Evolutionary conservation across 2,113 vertebrate species (phyloP).

Genomic region (Xiphias gladius): DNA sequence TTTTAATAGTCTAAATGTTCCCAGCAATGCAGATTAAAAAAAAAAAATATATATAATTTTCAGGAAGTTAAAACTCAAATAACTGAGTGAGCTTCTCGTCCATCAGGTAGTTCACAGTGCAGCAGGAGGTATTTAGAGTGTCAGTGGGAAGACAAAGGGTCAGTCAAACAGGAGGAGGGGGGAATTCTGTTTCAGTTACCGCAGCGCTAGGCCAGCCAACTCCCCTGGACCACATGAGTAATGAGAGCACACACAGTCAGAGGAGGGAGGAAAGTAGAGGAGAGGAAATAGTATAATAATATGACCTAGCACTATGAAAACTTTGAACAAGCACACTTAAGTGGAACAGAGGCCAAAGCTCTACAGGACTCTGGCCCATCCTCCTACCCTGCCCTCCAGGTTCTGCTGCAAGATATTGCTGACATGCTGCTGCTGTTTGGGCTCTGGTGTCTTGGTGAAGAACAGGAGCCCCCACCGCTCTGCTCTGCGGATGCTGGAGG

Average conservation of each 20-base stretch:
- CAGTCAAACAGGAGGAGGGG: background rate
- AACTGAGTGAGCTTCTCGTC: background rate
- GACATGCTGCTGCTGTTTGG: constrained; percentile 5
- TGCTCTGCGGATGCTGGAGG: background rate
- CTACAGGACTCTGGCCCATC: background rate
- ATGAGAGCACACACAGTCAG: constrained; percentile 1
- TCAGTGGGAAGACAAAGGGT: constrained; percentile 18
- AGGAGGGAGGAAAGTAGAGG: no score
- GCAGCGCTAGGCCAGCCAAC: background rate
- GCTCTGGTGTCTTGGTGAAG: background rate
- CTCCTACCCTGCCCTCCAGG: background rate
- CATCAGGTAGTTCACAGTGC: constrained; percentile 5
- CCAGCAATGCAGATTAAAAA: background rate
- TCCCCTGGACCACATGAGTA: background rate
- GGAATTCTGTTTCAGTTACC: constrained; percentile 12
- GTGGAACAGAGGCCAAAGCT: constrained; percentile 27
- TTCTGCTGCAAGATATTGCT: constrained; percentile 13
- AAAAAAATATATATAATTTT: background rate
- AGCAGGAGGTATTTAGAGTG: constrained; percentile 15
- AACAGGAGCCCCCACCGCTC: background rate
- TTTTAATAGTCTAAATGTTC: background rate
- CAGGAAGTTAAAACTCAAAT: no score
- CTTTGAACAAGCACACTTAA: constrained; percentile 25
- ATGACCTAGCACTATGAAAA: constrained; percentile 3
- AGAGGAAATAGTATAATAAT: constrained; percentile 2